Percentiles rank a stretch among this genome's conserved stretches.
Conservation (phyloP, 2,888 invertebrate species). For the Dendrolimus houi region DNA sequence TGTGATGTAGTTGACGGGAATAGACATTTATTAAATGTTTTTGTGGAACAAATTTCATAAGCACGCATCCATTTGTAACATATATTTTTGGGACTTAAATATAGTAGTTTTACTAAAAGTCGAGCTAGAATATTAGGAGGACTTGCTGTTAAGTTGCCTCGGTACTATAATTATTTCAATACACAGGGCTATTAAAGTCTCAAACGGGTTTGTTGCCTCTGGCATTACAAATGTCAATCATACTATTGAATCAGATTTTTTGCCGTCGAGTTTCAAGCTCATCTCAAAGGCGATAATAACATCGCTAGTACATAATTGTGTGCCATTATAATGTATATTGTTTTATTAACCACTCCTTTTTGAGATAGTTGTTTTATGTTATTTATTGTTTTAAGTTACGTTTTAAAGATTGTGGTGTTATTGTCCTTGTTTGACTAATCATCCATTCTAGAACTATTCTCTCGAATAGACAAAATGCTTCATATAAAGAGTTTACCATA, state of each 20-base stretch:
- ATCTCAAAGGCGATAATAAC: conserved; percentile 34
- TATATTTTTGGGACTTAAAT: no score
- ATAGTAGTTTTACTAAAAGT: no score
- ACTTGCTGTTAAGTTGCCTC: not conserved
- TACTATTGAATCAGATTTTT: conserved; percentile 28
- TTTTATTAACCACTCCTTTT: conserved; percentile 28
- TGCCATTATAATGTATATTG: conserved; percentile 32
- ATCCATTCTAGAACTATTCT: no score
- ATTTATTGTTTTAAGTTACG: not conserved
- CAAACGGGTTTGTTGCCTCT: conserved; percentile 28
- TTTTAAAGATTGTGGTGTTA: no score
- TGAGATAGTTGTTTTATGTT: conserved; percentile 14
- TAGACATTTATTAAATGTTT: no score
- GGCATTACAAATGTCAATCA: conserved; percentile 41
- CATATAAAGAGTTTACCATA: no score
- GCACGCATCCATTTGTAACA: no score
- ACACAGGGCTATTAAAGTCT: conserved; percentile 14
- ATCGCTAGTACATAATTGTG: conserved; percentile 32
- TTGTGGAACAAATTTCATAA: no score
- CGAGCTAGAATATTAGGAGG: no score
- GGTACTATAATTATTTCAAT: conserved; percentile 1
- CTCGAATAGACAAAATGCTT: no score
- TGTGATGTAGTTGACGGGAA: no score
- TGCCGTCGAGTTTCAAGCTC: conserved; percentile 28
- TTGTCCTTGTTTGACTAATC: no score